These are phyloP conservation scores for Eclectus roratus DNA, from an alignment of 2,113 vertebrate genomes.

Conservation along the genomic window DNA sequence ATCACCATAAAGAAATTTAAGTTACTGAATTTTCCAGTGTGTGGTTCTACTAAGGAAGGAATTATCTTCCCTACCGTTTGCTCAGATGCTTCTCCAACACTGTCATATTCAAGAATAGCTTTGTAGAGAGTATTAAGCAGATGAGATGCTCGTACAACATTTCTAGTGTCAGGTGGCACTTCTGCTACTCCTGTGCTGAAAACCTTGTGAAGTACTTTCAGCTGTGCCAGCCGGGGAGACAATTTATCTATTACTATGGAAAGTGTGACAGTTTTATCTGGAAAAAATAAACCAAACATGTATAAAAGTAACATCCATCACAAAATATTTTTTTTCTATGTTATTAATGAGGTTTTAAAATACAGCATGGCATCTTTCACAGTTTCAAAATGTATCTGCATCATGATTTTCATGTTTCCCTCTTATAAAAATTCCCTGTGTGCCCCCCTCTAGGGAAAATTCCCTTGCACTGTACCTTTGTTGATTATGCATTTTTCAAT, in stretches of 20 bases:
- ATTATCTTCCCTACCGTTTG: constrained; percentile 81
- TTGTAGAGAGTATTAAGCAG: constrained; percentile 97
- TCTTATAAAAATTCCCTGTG: not conserved
- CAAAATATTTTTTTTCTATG: not conserved
- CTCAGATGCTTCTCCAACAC: constrained; percentile 91
- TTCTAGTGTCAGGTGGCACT: constrained; percentile 90
- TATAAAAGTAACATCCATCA: not conserved
- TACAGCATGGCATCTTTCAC: not conserved
- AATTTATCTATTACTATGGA: constrained; percentile 87
- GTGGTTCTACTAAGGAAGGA: not conserved
- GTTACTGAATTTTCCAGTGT: not conserved
- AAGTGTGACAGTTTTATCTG: constrained; percentile 92
- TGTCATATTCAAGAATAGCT: constrained; percentile 95
- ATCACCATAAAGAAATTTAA: not conserved
- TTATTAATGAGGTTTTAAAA: not conserved
- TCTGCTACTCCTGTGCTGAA: constrained; percentile 97
- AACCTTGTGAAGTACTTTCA: constrained; percentile 91
- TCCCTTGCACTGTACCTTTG: constrained; percentile 74
- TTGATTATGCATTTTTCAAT: constrained; percentile 90
- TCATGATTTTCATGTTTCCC: not conserved
- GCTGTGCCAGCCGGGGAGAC: constrained; percentile 86
- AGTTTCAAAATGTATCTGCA: not conserved
- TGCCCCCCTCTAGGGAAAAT: not conserved
- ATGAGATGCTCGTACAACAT: constrained; percentile 94
- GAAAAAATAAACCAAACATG: not conserved